Base-by-base conservation (phyloP, 1,140 invertebrate genomes). In the Sminthurides bifidus region DNA sequence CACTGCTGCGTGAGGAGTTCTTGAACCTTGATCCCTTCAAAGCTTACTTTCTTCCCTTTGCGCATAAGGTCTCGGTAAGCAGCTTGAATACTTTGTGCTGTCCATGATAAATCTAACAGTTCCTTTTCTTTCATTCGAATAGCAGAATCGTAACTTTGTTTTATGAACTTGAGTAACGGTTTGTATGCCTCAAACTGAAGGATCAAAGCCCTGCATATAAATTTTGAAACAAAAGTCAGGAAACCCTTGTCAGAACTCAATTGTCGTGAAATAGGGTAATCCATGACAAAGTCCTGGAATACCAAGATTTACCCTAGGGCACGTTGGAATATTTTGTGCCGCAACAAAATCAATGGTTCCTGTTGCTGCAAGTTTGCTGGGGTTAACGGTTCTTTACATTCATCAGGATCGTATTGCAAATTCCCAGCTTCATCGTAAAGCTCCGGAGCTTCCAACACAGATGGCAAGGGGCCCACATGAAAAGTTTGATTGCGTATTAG, bases 111-210 rank as follows among this genome's bases (percentile, higher is more conserved):
- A 8, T 58, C 40, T 8, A 17, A 35, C 3, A 64, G 17, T 56
- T 64, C 56, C 19, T 29, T 14, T 4, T 55, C 53, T 21, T 50
- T 30, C 10, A 58, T 26, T 6, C 14, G 37, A 6, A 64, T 29
- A 27, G 59, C 49, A 26, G 45, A 44, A 15, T 64, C 62, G 31
- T 61, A 64, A n/a, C 37, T 60, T 40, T 54, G 46, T 27, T 64
- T 64, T 15, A 64, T 61, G 14, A 58, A 53, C n/a, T 33, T 10
- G 5, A 64, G 41, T 12, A 59, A 29, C 2, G 62, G 62, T 17
- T 44, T 30, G 3, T 56, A 31, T 0, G 58, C 49, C 30, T 52
- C 41, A 45, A 60, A 64, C 45, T 64, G 56, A 3, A 61, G 52
- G 15, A 60, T 54, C 0, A 64, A 8, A 0, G 56, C 37, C 12